Base-by-base conservation (phyloP, 2,888 invertebrate species). In the Diadegma fenestrale region DNA sequence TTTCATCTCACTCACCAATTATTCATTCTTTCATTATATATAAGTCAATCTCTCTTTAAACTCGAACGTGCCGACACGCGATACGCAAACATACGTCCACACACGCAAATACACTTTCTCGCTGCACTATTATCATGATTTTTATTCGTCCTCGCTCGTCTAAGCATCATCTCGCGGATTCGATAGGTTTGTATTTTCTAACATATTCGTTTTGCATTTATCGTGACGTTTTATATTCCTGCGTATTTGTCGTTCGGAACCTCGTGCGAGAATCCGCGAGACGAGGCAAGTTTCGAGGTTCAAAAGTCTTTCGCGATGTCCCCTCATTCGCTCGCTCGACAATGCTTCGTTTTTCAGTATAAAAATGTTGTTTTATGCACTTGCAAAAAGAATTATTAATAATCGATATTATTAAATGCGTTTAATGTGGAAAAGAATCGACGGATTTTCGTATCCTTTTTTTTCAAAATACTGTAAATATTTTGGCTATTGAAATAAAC, bases 241-340 rank as follows among this genome's bases (percentile, higher is more conserved):
- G 14, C 33, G n/a, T 43, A 30, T n/a, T 48, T 14, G 30, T 61
- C 14, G 14, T 58, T 54, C 68, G 64, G 17, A 71, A 77, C 66
- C 33, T 83, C 76, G 64, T 33, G 79, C 41, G 87, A 87, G 88
- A 91, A 93, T 94, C 93, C 91, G 91, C 90, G 92, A 93, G 93
- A 93, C 93, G 91, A 94, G 93, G 93, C 91, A 87, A 87, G 80
- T 85, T 88, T 89, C 88, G 90, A 91, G 90, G 88, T 87, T 86
- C 80, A 86, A n/a, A n/a, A 87, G 87, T 89, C 88, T 78, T 75
- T 76, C 68, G 76, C 78, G 87, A 89, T 90, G 88, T 89, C 89
- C 89, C 88, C 91, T 90, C 89, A 90, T 92, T 93, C 93, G 93
- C 89, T 89, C 93, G 93, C 91, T 92, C 93, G 93, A 93, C 93